Evolutionary conservation across 2,888 invertebrate genomes (phyloP), one percentile per base, ranked within the genome.

Genomic region (Ceraclea dissimilis): DNA sequence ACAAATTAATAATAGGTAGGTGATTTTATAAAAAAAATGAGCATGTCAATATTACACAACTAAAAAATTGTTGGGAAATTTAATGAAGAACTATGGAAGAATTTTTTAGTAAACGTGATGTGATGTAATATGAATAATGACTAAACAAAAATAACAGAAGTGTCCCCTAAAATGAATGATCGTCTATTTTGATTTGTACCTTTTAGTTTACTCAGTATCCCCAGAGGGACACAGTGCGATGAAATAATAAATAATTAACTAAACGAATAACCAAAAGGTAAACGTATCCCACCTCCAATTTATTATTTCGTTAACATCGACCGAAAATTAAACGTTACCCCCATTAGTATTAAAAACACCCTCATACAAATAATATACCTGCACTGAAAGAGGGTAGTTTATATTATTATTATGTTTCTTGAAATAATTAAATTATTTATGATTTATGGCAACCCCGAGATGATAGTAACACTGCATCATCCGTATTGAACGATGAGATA

Each of bases 381-480:
- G 13, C 13, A 39, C 39, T 2, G 13, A 13, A 13, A 26, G 39
- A 13, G 39, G 5, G 39, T 39, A 8, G 39, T 39, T 13, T 8
- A 8, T 39, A 39, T 39, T 39, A 39, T 39, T 39, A 39, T 39
- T n/a, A 39, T 16, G 13, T 39, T 39, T 39, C 39, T 39, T 39
- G 39, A 39, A 39, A 39, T 39, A 39, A 39, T 39, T 39, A 39
- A 39, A 39, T 39, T 39, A 39, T 39, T 39, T 39, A 39, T 39
- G 39, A 39, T 39, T 39, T 39, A 39, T 39, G 13, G 39, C 39
- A 39, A 16, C 39, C 39, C 39, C 39, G 39, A 39, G 39, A 16
- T 39, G 39, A 39, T 39, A 39, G 39, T 39, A 13, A 16, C 13
- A 13, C 13, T 39, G 39, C 13, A 39, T 39, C 39, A 39, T 39